A percentile compares a stretch with the other conserved stretches of the same genome.
Conservation (phyloP, 2,797 vertebrate genomes). For the Pangasius krempfi region DNA sequence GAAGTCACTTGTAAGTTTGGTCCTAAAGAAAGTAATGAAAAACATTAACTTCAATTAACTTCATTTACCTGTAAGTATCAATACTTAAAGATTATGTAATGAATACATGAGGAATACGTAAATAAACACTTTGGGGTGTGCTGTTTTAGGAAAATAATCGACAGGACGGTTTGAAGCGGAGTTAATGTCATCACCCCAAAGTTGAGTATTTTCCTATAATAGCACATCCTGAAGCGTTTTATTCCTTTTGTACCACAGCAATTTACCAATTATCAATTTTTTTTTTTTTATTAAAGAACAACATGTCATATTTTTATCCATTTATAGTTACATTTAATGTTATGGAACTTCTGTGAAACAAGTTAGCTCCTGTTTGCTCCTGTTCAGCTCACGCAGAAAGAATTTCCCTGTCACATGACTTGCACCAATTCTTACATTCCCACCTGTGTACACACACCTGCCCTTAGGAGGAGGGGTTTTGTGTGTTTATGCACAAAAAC, state of each 20-base stretch:
- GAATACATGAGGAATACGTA: too few species aligned
- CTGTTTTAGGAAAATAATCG: not conserved
- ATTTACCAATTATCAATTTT: not conserved
- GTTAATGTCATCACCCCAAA: not conserved
- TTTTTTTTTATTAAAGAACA: not conserved
- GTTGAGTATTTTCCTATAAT: not conserved
- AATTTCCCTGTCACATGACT: not conserved
- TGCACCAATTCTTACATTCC: not conserved
- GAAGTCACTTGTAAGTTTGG: not conserved
- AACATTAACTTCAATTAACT: too few species aligned
- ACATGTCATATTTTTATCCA: not conserved
- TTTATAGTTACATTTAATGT: not conserved
- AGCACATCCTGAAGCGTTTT: not conserved
- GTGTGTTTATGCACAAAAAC: not conserved
- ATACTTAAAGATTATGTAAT: too few species aligned
- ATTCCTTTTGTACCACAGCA: not conserved
- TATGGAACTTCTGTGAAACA: not conserved
- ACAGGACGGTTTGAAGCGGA: not conserved
- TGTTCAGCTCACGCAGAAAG: not conserved
- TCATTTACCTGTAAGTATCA: too few species aligned
- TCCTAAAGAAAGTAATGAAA: too few species aligned
- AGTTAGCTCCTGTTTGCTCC: not conserved
- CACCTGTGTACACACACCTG: not conserved
- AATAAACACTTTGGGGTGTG: not conserved
- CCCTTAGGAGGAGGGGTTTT: not conserved